Evolutionary conservation across 2,888 invertebrate species (phyloP).

Genomic region (Hymenopus coronatus): DNA sequence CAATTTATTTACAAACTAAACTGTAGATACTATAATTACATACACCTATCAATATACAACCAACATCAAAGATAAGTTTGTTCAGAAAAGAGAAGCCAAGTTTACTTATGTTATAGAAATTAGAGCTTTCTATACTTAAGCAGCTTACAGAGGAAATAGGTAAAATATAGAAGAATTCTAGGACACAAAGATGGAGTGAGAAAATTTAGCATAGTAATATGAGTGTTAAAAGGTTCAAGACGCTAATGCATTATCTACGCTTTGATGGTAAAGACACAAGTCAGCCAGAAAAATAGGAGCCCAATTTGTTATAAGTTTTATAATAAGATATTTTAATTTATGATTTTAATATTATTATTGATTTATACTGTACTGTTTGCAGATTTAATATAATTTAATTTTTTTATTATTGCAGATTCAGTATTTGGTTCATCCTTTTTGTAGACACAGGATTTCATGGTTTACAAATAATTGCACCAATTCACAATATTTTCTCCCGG

Average conservation of each 20-base stretch:
- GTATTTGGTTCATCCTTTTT: too few species aligned
- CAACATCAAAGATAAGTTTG: slow-evolving; percentile 32
- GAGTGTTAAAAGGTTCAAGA: slow-evolving; percentile 37
- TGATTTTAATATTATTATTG: too few species aligned
- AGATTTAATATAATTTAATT: too few species aligned
- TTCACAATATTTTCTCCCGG: too few species aligned
- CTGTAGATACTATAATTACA: slow-evolving; percentile 36
- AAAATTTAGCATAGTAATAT: slow-evolving; percentile 38
- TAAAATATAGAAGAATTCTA: slow-evolving; percentile 37
- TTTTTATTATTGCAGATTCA: too few species aligned
- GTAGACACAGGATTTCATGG: too few species aligned
- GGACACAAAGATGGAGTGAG: slow-evolving; percentile 38
- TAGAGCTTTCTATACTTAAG: slow-evolving; percentile 37
- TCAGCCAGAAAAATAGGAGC: slow-evolving; percentile 32
- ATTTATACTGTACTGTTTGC: too few species aligned
- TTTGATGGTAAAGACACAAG: not conserved
- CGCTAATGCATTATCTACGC: slow-evolving; percentile 27
- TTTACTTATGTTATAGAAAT: not conserved
- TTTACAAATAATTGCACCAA: too few species aligned
- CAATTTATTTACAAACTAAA: slow-evolving; percentile 34
- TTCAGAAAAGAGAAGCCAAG: slow-evolving; percentile 1
- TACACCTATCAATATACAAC: slow-evolving; percentile 38
- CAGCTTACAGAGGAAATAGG: slow-evolving; percentile 35
- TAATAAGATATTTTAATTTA: not conserved
- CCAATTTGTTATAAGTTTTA: too few species aligned